A percentile compares a stretch with the other conserved stretches of the same genome.
Evolutionary conservation across 2,113 vertebrate species (phyloP).

Genomic region (Leuciscus idus): DNA sequence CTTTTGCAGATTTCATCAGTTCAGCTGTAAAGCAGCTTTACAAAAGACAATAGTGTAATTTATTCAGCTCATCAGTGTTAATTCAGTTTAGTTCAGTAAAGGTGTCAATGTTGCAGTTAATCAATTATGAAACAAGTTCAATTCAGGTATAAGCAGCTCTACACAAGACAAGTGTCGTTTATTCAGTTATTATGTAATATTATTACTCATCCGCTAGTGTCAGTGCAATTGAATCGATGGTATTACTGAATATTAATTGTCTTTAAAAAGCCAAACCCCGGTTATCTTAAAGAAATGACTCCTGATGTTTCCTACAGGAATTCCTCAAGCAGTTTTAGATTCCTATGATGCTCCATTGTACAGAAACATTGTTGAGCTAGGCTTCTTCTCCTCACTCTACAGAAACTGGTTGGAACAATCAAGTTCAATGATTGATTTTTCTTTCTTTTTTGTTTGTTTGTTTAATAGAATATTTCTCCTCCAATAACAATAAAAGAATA

Average conservation of each 20-base stretch:
- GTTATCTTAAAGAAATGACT: rapidly evolving
- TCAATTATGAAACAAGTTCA: no score
- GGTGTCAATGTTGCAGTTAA: no score
- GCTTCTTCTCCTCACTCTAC: conserved; percentile 89
- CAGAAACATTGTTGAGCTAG: conserved; percentile 85
- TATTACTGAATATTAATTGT: not conserved
- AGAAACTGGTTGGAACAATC: conserved; percentile 86
- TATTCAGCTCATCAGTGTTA: not conserved
- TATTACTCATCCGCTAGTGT: no score
- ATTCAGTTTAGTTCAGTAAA: not conserved
- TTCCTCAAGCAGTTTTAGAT: conserved; percentile 84
- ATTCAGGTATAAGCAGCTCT: no score
- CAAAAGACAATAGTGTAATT: not conserved
- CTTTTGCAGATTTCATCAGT: not conserved
- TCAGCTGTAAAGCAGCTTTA: not conserved
- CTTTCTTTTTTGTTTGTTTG: not conserved
- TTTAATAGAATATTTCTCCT: not conserved
- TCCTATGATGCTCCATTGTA: conserved; percentile 86
- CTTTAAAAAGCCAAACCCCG: not conserved
- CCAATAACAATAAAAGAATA: not conserved
- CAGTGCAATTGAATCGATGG: no score
- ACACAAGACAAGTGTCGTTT: no score
- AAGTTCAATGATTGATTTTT: not conserved
- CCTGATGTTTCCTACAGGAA: conserved; percentile 74
- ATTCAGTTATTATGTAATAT: no score